Conservation (phyloP, 2,888 invertebrate species). For the Agrochola macilenta region DNA sequence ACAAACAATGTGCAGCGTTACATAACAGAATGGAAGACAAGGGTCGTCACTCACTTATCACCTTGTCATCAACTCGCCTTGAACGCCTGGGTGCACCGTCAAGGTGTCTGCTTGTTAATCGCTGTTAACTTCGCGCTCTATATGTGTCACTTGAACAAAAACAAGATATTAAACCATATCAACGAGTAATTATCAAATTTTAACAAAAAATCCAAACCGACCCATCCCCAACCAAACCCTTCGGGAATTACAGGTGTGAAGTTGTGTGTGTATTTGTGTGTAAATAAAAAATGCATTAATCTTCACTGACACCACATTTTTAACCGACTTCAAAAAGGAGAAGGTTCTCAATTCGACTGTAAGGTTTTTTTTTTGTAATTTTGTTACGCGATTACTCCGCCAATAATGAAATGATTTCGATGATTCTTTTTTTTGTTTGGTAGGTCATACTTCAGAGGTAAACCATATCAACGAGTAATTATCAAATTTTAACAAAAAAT, state of each 20-base stretch:
- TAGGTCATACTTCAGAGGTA: too few relatives aligned
- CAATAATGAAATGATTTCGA: too few relatives aligned
- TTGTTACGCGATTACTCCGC: too few relatives aligned
- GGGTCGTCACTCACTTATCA: slow-evolving; percentile 53
- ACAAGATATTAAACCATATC: background rate
- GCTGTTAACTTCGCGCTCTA: slow-evolving; percentile 25
- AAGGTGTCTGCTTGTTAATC: slow-evolving; percentile 52
- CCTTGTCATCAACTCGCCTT: slow-evolving; percentile 62
- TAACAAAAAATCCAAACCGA: background rate
- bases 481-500: background rate
- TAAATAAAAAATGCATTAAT: background rate
- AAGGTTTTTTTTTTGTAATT: too few relatives aligned
- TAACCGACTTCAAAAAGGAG: too few relatives aligned
- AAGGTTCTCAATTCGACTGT: too few relatives aligned
- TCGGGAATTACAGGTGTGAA: too few relatives aligned
- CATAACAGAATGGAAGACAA: slow-evolving; percentile 41
- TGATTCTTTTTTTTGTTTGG: too few relatives aligned
- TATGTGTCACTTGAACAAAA: slow-evolving; percentile 13
- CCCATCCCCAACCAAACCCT: too few relatives aligned
- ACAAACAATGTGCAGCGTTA: slow-evolving; percentile 19
- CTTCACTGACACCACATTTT: background rate
- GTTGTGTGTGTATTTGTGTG: too few relatives aligned
- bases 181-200: background rate
- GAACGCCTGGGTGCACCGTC: slow-evolving; percentile 59
- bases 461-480: background rate